Percentiles rank a stretch among this genome's conserved stretches.
Conservation (phyloP, 1,140 invertebrate species). For the Archegozetes longisetosus region DNA sequence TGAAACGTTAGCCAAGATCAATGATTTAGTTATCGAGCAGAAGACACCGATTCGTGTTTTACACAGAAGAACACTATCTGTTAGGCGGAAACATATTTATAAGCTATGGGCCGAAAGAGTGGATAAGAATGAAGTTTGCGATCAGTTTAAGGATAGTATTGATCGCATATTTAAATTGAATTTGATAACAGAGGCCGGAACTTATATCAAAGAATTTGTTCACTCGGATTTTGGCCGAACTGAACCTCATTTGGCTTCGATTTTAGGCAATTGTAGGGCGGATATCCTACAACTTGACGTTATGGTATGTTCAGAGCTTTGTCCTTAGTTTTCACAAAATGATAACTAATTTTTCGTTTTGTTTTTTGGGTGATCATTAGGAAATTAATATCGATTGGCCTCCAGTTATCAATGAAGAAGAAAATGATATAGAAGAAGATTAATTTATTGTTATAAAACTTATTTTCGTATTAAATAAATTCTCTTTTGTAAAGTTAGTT, state of each 20-base stretch:
- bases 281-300: constrained; percentile 54
- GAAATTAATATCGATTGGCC: background rate
- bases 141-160: background rate
- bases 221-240: constrained; percentile 87
- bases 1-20: constrained; percentile 31
- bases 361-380: background rate
- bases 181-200: constrained; percentile 74
- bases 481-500: too few species aligned
- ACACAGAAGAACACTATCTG: constrained; percentile 35
- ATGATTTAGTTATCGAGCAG: constrained; percentile 23
- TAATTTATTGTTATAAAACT: background rate
- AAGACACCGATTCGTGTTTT: constrained; percentile 48
- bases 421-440: background rate
- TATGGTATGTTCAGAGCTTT: constrained; percentile 32
- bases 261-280: constrained; percentile 34
- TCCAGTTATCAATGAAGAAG: background rate
- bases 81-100: constrained; percentile 13
- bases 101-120: constrained; percentile 8
- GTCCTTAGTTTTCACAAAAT: background rate
- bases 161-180: constrained; percentile 43
- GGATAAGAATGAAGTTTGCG: background rate
- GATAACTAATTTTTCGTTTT: background rate
- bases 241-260: constrained; percentile 44
- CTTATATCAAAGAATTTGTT: constrained; percentile 89
- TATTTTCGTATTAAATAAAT: background rate